phyloP scores from a whole-genome alignment of 2,797 vertebrate species.

The Pseudocheirus occidentalis region DNA sequence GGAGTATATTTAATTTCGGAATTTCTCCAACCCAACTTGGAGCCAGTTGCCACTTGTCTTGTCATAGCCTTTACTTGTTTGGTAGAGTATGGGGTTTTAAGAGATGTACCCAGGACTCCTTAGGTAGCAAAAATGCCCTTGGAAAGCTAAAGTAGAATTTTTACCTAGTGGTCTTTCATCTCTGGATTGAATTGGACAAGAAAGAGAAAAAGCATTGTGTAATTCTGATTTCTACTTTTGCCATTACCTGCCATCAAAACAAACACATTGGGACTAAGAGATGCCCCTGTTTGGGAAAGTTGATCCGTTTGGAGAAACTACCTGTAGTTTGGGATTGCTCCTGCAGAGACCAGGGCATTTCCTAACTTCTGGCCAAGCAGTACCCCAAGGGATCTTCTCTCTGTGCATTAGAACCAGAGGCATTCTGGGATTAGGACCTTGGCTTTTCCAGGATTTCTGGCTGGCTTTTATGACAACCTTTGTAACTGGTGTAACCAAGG shows the following conservation, averaged over 20 bases:
- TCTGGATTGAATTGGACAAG: neutral
- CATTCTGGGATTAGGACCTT: neutral
- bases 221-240: constrained; percentile 12
- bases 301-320: neutral
- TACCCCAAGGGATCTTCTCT: neutral
- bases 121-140: neutral
- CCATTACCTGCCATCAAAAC: neutral
- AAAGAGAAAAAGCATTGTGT: neutral
- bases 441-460: neutral
- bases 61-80: neutral
- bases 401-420: rapidly evolving
- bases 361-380: no score
- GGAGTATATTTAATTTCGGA: neutral
- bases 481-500: neutral
- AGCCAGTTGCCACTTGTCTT: neutral
- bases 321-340: neutral
- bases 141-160: neutral
- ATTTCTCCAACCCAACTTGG: neutral
- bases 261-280: neutral
- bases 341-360: neutral
- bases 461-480: constrained; percentile 15
- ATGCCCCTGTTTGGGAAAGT: neutral
- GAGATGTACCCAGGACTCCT: neutral
- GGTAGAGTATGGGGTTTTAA: neutral
- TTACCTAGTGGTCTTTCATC: neutral